Base-by-base conservation (phyloP, 2,888 invertebrate species). In the Oxytorus armatus region DNA sequence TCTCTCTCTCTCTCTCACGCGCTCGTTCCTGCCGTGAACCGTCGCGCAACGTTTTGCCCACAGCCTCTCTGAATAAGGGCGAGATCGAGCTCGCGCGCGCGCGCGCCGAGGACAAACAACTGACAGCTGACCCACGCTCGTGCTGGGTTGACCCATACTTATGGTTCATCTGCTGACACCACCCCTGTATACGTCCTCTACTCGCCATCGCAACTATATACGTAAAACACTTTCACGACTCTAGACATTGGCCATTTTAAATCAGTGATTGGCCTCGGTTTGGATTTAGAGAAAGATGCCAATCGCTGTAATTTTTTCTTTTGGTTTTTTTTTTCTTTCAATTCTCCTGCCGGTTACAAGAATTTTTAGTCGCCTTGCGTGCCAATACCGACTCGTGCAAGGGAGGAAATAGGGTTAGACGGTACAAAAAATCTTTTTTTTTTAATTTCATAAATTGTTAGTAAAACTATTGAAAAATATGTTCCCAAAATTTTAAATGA, bases 51-150 rank as follows among this genome's bases (percentile, higher is more conserved):
- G 44, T 33, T 14, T 42, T 25, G 36, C 14, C 36, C 33, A n/a
- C n/a, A 44, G 36, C 36, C 63, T 39, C 63, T 39, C 36, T 66
- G 49, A 66, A 36, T 44, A 53, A 55, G 76, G 66, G 66, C 59
- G 63, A 66, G 66, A 77, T 75, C 72, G 70, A 29, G n/a, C 57
- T 55, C 74, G 44, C 70, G 77, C 77, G 68, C 74, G 44, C 70
- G 77, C 81, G 74, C 79, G 59, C 77, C 70, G 69, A 88, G 89
- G 89, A 90, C 90, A 91, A 91, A 91, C 89, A 91, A 89, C 90
- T 87, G 90, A 90, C 91, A 91, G 91, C 91, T 91, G 91, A 91
- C 91, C 91, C 89, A 89, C 88, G 88, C 87, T 89, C 89, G 89
- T 88, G 89, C 89, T 83, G 83, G 86, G 87, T 88, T 91, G 91